Evolutionary conservation across 2,113 vertebrate genomes (phyloP), one percentile per base, ranked within the genome.

Genomic region (Gymnocephalus cernua): DNA sequence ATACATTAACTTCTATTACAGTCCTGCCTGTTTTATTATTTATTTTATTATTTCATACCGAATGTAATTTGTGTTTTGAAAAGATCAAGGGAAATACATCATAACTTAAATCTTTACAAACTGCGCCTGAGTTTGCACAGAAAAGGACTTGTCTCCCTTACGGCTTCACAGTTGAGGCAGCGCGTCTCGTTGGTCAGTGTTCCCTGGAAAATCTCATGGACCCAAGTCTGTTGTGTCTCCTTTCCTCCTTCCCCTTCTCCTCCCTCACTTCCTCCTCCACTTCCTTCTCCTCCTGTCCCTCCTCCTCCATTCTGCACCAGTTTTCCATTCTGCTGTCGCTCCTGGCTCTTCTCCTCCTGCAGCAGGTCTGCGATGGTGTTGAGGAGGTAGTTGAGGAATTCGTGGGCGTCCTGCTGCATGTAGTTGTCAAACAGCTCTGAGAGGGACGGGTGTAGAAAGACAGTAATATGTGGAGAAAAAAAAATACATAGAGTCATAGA

Each of bases 341-440:
- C 97, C 72, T 99, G 98, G 71, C 97, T 96, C 77, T 96, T 96
- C 85, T 99, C 98, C 89, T 99, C 98, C 94, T 99, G 98, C 78
- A 99, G 96, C 86, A 99, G 98, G 94, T 99, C 98, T 10, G 97
- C 98, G 77, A 99, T 96, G 54, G 98, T 99, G 87, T 99, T 99
- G 81, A 99, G 94, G 53, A 99, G 94, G 79, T 99, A 99, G 95
- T 99, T 99, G 79, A 99, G 95, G 92, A 99, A 99, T 54, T 99
- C 98, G 41, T 99, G 98, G 13, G 98, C 98, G 80, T 99, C 98
- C 93, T 99, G 98, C 91, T 99, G 98, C 98, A 99, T 99, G 95
- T 99, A 99, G 95, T 99, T 99, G 87, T 99, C 98, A 93, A 99
- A 99, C 84, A 99, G 95, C 62, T 99, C 98, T 99, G 92, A 27